Evolutionary conservation across 1,140 invertebrate genomes (phyloP), one percentile per base, ranked within the genome.

Genomic region (Paralvinella palmiformis): DNA sequence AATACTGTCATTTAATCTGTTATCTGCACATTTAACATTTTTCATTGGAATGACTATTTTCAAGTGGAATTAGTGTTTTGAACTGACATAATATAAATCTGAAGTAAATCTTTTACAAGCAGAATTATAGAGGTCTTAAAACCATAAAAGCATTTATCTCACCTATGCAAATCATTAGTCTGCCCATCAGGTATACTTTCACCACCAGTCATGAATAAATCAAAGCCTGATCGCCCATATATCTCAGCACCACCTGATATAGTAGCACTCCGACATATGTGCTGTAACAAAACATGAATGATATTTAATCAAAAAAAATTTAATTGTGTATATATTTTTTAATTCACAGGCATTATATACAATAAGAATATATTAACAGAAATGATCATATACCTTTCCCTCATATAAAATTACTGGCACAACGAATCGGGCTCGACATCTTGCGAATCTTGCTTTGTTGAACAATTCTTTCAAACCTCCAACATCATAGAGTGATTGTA

Each of bases 351-450:
- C 32, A 32, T 27, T 2, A 59, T 4, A 33, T 15, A 57, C 22
- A 32, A 27, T 27, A 35, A 63, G 50, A 45, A 50, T 36, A 24
- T 48, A 48, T 48, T 4, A 20, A 48, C 27, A 10, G n/a, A 48
- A 20, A 10, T 48, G 17, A 32, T 32, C 20, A 57, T 56, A 22
- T 50, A 81, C 73, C 79, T 89, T 90, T 53, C 88, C 88, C 64
- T 88, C 86, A 72, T 85, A 90, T 52, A 91, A 79, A 70, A 92
- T 91, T 3, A 91, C 89, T 37, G 90, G 89, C 41, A 89, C 78
- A 33, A 88, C 88, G 82, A 91, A 91, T 71, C 90, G 83, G 62
- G 86, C 85, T 63, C 90, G 83, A 79, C 89, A 91, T 68, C 88
- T 81, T 27, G 85, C 85, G 72, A 83, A 73, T 45, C 85, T 83